Conservation (phyloP, 1,140 invertebrate genomes). For the Diabrotica virgifera region DNA sequence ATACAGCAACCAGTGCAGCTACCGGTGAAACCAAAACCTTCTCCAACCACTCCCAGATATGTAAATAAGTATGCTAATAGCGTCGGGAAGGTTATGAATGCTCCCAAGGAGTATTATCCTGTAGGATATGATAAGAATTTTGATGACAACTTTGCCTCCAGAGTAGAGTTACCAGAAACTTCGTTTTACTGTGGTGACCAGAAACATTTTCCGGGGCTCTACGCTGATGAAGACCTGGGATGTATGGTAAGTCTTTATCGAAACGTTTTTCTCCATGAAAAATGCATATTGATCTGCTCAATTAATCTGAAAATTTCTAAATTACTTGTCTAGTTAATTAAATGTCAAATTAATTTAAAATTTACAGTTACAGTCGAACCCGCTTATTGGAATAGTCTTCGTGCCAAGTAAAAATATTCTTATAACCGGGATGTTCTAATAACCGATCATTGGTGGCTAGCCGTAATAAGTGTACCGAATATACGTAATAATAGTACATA, state of each 20-base stretch:
- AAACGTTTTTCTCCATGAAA: neutral
- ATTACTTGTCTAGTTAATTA: too few relatives aligned
- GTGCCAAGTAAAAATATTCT: too few relatives aligned
- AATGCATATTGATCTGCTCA: neutral
- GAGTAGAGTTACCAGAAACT: constrained; percentile 81
- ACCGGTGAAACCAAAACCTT: constrained; percentile 32
- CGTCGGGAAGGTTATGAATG: constrained; percentile 79
- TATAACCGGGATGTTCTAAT: too few relatives aligned
- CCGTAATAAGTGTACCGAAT: too few relatives aligned
- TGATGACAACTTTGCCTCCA: constrained; percentile 80
- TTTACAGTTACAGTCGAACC: too few relatives aligned
- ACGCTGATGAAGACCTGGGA: constrained; percentile 84
- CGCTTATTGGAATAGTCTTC: too few relatives aligned
- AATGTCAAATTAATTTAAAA: too few relatives aligned
- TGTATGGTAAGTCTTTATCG: constrained; percentile 73
- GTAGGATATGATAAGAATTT: constrained; percentile 84
- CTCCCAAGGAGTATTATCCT: constrained; percentile 82
- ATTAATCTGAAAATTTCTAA: neutral
- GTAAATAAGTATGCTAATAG: constrained; percentile 42
- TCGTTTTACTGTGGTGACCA: constrained; percentile 85
- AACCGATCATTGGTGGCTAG: too few relatives aligned
- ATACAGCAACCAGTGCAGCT: neutral
- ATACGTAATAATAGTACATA: too few relatives aligned
- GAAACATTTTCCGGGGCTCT: constrained; percentile 85
- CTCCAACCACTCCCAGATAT: constrained; percentile 33